Conservation (phyloP, 2,113 vertebrate genomes). For the Stictonetta naevosa region DNA sequence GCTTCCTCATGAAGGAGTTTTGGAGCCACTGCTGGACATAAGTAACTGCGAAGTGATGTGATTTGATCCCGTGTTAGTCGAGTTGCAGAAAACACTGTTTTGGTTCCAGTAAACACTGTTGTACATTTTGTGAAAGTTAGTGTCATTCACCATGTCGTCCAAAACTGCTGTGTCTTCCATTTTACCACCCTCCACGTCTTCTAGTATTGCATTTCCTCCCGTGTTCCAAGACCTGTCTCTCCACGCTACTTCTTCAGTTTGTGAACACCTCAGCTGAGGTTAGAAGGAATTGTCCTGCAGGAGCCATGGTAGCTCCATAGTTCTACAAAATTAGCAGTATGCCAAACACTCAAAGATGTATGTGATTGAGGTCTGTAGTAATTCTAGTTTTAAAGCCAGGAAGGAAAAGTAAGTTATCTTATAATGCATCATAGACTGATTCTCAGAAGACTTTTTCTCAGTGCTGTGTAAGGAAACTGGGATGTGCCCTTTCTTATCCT, state of each 20-base stretch:
- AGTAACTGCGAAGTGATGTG: background rate
- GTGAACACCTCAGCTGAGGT: background rate
- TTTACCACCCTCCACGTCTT: background rate
- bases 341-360: background rate
- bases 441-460: background rate
- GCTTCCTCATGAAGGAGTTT: background rate
- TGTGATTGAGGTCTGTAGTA: background rate
- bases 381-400: conserved; percentile 4
- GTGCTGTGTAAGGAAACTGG: background rate
- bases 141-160: background rate
- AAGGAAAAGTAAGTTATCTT: background rate
- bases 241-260: background rate
- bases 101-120: background rate
- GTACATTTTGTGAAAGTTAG: background rate
- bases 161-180: background rate
- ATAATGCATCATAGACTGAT: background rate
- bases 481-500: background rate
- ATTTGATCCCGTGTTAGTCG: background rate
- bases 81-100: background rate
- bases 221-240: background rate
- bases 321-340: background rate
- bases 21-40: background rate
- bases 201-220: background rate
- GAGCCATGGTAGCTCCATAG: background rate
- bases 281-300: background rate